A percentile compares a stretch with the other conserved stretches of the same genome.
phyloP scores from a whole-genome alignment of 2,888 invertebrate species.

The Zootermopsis nevadensis region DNA sequence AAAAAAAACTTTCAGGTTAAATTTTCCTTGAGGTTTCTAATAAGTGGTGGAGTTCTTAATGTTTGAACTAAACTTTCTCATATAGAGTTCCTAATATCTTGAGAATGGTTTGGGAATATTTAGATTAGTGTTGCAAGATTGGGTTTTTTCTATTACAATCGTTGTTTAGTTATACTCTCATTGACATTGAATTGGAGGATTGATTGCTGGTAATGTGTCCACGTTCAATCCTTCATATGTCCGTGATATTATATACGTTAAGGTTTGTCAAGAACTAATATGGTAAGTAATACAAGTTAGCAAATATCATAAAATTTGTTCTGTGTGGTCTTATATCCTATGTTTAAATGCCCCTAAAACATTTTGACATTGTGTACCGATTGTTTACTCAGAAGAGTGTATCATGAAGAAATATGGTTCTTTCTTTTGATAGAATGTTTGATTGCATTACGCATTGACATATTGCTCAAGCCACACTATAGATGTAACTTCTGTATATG shows the following conservation, averaged over 20 bases:
- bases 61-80: conserved; percentile 33
- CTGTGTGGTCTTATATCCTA: not conserved
- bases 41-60: conserved; percentile 35
- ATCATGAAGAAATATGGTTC: not conserved
- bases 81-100: conserved; percentile 41
- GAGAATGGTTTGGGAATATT: conserved; percentile 41
- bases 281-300: not conserved
- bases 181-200: not conserved
- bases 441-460: conserved; percentile 36
- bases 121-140: conserved; percentile 39
- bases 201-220: not conserved
- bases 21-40: conserved; percentile 27
- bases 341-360: not conserved
- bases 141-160: conserved; percentile 8
- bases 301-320: not conserved
- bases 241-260: not conserved
- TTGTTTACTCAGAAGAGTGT: conserved; percentile 22
- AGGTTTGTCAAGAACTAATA: not conserved
- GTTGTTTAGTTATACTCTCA: conserved; percentile 8
- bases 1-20: not conserved
- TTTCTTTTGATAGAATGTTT: conserved; percentile 33
- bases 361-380: not conserved
- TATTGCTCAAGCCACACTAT: conserved; percentile 27
- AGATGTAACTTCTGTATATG: not conserved
- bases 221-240: not conserved